A percentile compares a stretch with the other conserved stretches of the same genome.
phyloP scores from a whole-genome alignment of 2,797 vertebrate species.

The Sebastes wilsoni region DNA sequence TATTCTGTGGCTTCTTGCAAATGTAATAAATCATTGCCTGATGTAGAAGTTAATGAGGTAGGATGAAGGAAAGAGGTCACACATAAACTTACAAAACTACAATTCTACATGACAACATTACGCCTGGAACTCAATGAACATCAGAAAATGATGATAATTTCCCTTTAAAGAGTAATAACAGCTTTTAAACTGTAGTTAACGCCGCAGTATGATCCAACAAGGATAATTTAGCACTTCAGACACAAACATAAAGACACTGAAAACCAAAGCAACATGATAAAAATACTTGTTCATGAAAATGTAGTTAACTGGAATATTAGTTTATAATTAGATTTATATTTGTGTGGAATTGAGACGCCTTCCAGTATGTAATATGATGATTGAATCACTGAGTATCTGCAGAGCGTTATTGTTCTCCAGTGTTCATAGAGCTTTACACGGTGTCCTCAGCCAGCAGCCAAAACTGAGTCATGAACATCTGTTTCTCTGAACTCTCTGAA shows the following conservation, averaged over 20 bases:
- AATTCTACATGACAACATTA: background rate
- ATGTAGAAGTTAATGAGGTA: background rate
- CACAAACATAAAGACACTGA: background rate
- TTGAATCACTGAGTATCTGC: background rate
- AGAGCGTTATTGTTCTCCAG: background rate
- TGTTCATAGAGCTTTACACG: background rate
- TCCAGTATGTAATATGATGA: background rate
- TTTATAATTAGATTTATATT: background rate
- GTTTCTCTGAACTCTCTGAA: constrained; percentile 17
- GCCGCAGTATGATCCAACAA: no score
- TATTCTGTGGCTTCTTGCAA: background rate
- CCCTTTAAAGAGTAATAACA: background rate
- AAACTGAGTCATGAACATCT: constrained; percentile 51
- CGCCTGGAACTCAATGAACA: background rate
- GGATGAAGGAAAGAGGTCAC: background rate
- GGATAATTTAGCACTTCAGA: no score
- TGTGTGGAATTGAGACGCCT: background rate
- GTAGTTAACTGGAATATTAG: background rate
- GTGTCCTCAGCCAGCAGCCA: constrained; percentile 28
- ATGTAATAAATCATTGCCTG: background rate
- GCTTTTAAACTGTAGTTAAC: background rate
- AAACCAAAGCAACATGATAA: background rate
- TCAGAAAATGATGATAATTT: background rate
- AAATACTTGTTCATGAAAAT: background rate
- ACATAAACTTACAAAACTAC: background rate